Evolutionary conservation across 2,113 vertebrate species (phyloP).

Genomic region (Hyperopisus bebe): DNA sequence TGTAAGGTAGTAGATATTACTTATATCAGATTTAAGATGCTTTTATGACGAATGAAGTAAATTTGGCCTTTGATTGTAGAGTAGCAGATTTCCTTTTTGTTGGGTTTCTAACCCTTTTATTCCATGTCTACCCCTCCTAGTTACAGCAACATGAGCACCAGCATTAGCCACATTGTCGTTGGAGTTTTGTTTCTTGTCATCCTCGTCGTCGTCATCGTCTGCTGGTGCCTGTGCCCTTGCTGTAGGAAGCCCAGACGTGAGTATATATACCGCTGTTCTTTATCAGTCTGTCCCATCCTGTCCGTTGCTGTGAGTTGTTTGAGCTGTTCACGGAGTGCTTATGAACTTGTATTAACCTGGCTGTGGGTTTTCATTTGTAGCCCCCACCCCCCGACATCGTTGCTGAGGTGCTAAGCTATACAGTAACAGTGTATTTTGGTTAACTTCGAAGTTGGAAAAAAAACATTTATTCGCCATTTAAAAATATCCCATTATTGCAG

Average conservation of each 20-base stretch:
- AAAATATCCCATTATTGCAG: too few species aligned
- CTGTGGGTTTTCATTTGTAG: too few species aligned
- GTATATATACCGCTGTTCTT: constrained; percentile 33
- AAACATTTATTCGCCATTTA: too few species aligned
- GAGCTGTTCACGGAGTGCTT: background rate
- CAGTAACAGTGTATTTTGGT: too few species aligned
- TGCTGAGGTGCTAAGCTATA: too few species aligned
- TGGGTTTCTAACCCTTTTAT: background rate
- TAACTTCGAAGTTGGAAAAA: too few species aligned
- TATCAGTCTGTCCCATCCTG: background rate
- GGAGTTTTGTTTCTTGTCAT: constrained; percentile 37
- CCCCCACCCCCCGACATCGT: too few species aligned
- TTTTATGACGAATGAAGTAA: background rate
- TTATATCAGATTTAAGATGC: background rate
- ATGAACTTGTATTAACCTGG: too few species aligned
- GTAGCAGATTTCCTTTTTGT: too few species aligned
- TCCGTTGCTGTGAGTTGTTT: background rate
- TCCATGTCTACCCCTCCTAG: background rate
- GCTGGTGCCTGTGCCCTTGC: constrained; percentile 84
- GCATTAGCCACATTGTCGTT: background rate
- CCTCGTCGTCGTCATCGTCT: constrained; percentile 57
- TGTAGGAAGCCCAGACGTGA: constrained; percentile 75
- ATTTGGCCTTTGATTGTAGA: background rate
- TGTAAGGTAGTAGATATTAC: background rate
- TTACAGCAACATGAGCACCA: background rate